Evolutionary conservation across 1,140 invertebrate genomes (phyloP).

Genomic region (Amphibalanus amphitrite): DNA sequence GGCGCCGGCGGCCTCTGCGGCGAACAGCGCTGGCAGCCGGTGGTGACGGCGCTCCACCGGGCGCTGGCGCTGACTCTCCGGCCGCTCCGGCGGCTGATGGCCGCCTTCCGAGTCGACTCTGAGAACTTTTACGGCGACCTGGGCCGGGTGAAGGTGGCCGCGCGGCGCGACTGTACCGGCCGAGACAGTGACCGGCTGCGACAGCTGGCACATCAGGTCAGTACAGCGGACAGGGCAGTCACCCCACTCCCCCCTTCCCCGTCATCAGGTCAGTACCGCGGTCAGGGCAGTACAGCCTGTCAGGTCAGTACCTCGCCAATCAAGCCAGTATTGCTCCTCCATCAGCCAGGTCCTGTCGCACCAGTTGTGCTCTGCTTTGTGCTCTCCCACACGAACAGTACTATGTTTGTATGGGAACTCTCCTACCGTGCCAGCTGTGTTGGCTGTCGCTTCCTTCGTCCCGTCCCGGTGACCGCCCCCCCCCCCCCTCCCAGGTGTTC

Average conservation of each 20-base stretch:
- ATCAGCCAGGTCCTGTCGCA: too few species aligned
- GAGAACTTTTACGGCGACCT: constrained; percentile 84
- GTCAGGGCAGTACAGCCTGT: too few species aligned
- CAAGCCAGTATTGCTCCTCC: too few species aligned
- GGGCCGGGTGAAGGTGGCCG: constrained; percentile 81
- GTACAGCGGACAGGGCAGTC: neutral
- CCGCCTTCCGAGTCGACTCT: constrained; percentile 69
- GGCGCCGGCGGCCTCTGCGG: neutral
- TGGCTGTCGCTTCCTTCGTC: too few species aligned
- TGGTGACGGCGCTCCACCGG: constrained; percentile 54
- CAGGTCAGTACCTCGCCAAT: too few species aligned
- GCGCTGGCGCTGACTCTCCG: constrained; percentile 65
- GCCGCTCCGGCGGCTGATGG: constrained; percentile 63
- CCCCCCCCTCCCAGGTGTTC: constrained; percentile 36
- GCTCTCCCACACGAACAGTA: too few species aligned
- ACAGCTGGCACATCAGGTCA: constrained; percentile 66
- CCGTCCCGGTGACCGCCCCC: neutral
- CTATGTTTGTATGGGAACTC: too few species aligned
- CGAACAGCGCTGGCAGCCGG: constrained; percentile 73
- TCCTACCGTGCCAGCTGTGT: too few species aligned
- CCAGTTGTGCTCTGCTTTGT: too few species aligned
- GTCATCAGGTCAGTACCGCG: too few species aligned
- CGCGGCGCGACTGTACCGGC: constrained; percentile 59
- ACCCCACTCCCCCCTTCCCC: neutral
- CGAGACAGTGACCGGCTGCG: constrained; percentile 62